Base-by-base conservation (phyloP, 2,888 invertebrate species). In the Trisateles emortualis region DNA sequence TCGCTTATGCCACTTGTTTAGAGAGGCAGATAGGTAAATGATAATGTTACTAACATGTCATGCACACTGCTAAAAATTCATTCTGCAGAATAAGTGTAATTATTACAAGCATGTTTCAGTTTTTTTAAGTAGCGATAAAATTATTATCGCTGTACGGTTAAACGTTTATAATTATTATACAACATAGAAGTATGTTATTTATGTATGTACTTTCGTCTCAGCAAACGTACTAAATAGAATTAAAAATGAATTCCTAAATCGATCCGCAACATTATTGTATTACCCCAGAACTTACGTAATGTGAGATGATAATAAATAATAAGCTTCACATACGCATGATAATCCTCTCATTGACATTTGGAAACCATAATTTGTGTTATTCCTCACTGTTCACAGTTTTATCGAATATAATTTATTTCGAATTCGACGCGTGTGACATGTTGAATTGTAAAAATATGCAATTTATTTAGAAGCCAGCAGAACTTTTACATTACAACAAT, bases 291-390 rank as follows among this genome's bases (percentile, higher is more conserved):
- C 50, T 57, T 64, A 13, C 41, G 45, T 11, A 29, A 39, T 46
- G 52, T 50, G 36, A 55, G 52, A 42, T 58, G 59, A 64, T 68
- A 57, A 64, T 67, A 58, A 72, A 72, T 67, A 64, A 72, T 66
- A 60, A 33, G 52, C 50, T 24, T 40, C 33, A 41, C 26, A 53
- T 13, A 40, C n/a, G 68, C 68, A 73, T 73, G 73, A 59, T 71
- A 73, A 73, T 75, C 65, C 68, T 54, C 63, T 68, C 64, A 63
- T 71, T 78, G 71, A 68, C 73, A 78, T 76, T 75, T 68, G 39
- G 33, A 35, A n/a, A 14, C 43, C 49, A 58, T 68, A 62, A 71
- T 74, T 70, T 53, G 42, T 51, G 64, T 63, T 70, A 68, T 67
- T 71, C 50, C 63, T 71, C 64, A 64, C 57, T 16, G 49, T 45